Percentiles rank a stretch among this genome's conserved stretches.
These are phyloP conservation scores for Perizoma flavofasciatum DNA, from an alignment of 2,888 invertebrate species.

Conservation along the genomic window DNA sequence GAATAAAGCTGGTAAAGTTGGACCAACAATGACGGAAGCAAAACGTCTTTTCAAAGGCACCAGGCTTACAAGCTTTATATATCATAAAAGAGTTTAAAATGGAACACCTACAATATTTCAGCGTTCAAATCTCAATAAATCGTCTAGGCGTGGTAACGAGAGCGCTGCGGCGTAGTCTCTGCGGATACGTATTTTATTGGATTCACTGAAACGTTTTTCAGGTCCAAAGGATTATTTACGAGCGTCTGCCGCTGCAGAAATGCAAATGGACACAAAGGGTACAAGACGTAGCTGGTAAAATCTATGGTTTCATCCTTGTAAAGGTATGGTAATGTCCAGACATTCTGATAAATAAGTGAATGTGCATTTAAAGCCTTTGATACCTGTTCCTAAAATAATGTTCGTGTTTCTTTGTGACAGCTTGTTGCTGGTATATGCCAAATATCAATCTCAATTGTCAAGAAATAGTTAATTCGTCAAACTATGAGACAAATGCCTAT, in stretches of 20 bases:
- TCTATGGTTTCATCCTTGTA: constrained; percentile 20
- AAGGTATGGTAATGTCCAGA: not conserved
- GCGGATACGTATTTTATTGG: constrained; percentile 84
- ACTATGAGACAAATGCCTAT: too few relatives aligned
- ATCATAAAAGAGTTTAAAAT: constrained; percentile 77
- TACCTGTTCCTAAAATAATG: not conserved
- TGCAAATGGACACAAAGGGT: constrained; percentile 73
- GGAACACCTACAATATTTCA: constrained; percentile 82
- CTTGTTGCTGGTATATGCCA: too few relatives aligned
- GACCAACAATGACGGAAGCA: constrained; percentile 19
- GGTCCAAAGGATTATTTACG: constrained; percentile 82
- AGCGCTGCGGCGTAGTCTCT: constrained; percentile 81
- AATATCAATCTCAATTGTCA: too few relatives aligned
- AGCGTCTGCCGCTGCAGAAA: constrained; percentile 78
- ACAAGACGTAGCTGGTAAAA: constrained; percentile 38
- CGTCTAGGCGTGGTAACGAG: constrained; percentile 83
- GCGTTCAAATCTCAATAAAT: constrained; percentile 83
- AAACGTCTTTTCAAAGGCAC: constrained; percentile 20
- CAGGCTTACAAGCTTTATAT: constrained; percentile 28
- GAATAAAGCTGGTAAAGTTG: constrained; percentile 15
- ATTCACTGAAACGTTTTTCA: constrained; percentile 84
- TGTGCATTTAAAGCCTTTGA: constrained; percentile 11
- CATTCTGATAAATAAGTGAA: not conserved
- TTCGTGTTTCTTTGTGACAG: too few relatives aligned
- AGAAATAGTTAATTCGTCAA: too few relatives aligned